Evolutionary conservation across 2,888 invertebrate genomes (phyloP), one percentile per base, ranked within the genome.

Genomic region (Heliconius ethilla): DNA sequence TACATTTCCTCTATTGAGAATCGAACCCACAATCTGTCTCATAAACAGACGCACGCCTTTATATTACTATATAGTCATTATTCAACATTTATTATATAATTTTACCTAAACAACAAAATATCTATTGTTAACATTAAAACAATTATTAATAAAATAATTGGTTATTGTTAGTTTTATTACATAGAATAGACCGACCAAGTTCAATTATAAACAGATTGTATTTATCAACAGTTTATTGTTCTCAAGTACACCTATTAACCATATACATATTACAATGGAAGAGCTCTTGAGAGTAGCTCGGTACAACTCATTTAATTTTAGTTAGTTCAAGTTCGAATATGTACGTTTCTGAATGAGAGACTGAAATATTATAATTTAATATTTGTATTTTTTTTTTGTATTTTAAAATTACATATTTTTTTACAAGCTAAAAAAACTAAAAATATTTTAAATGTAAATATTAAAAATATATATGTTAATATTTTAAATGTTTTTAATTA

Each of bases 301-400:
- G 25, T 37, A 59, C 15, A 72, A 59, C 25, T 59, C n/a, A 72
- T 72, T 59, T 55, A 72, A 72, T 72, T 72, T 72, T n/a, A 72
- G 72, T 55, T 72, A 72, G 33, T 29, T 72, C 33, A 25, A 59
- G 1, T 59, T 72, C 25, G 59, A 33, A 72, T 72, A 59, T 55
- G 55, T 55, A 29, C 55, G 4, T 70, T 27, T 22, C 18, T 51
- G 51, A 51, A 51, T 22, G 13, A 22, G 5, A 11, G 5, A 29
- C 29, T 70, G n/a, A 70, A 29, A 0, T n/a, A 29, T 55, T 45
- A 18, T 1, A 18, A 45, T 45, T 27, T 27, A 27, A 27, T 27
- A n/a, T n/a, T n/a, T n/a, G n/a, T n/a, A n/a, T n/a, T n/a, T n/a
- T n/a, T n/a, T n/a, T n/a, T n/a, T n/a, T n/a, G n/a, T n/a, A n/a